Evolutionary conservation across 2,113 vertebrate species (phyloP), one percentile per base, ranked within the genome.

Genomic region (Nothoprocta pentlandii): DNA sequence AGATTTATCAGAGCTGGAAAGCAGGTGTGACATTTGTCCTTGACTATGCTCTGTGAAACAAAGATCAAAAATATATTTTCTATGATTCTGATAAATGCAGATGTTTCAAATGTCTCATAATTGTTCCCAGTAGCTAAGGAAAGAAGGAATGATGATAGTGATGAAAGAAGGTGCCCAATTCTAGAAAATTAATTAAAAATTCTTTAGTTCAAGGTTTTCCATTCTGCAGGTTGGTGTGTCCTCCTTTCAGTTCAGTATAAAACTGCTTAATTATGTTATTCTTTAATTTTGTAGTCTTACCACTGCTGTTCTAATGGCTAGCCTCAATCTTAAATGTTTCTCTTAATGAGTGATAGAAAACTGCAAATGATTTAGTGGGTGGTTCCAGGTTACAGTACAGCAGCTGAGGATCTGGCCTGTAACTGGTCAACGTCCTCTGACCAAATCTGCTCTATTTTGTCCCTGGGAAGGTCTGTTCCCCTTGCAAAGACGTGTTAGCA

Each of bases 1-100:
- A 87, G 36, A 9, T 44, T 73, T 92, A 61, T 84, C 39, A 85
- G 69, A 73, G 23, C n/a, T 93, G 58, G 70, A 64, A 91, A 84
- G 16, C 10, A 54, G 23, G 62, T 13, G 28, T 28, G 3, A 22
- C 34, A 11, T 80, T 86, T 91, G 23, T 74, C 87, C 70, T 20
- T 5, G 62, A 76, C 30, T 21, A 32, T 83, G 83, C 11, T 73
- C 6, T 34, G 28, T 79, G 84, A 92, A 76, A 71, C 16, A 63
- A 82, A 68, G 41, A 32, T 54, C 9, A 63, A 59, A 88, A 74
- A 82, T 58, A 9, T 10, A 30, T 76, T 75, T 66, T 71, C 21
- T 68, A 19, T 54, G 7, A 42, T 53, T 88, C 39, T 77, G 26
- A 54, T 44, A 46, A 1, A 1, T 9, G 47, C 8, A 85, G 44